Percentiles rank a stretch among this genome's conserved stretches.
Conservation (phyloP, 1,140 invertebrate genomes). For the Drosophila ercepeae region DNA sequence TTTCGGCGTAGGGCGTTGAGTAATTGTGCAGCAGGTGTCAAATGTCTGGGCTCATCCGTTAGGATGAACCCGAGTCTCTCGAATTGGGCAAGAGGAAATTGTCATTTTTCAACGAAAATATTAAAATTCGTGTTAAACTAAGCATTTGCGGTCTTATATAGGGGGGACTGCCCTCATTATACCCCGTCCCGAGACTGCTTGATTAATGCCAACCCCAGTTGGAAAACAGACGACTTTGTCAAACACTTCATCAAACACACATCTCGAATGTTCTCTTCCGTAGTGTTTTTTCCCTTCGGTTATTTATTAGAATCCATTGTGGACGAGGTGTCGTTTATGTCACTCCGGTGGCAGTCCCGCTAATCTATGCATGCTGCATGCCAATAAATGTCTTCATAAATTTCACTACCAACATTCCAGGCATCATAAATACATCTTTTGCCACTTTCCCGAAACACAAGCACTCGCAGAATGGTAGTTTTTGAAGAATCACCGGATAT, state of each 20-base stretch:
- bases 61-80: conserved; percentile 23
- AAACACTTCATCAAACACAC: conserved; percentile 79
- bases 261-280: conserved; percentile 46
- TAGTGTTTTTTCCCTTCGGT: conserved; percentile 47
- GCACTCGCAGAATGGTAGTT: no score
- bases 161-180: conserved; percentile 10
- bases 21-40: conserved; percentile 79
- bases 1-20: conserved; percentile 71
- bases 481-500: no score
- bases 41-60: conserved; percentile 60
- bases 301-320: conserved; percentile 35
- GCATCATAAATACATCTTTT: conserved; percentile 63
- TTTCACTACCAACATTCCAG: conserved; percentile 57
- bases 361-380: conserved; percentile 69
- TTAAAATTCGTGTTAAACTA: conserved; percentile 73
- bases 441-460: conserved; percentile 49
- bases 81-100: conserved; percentile 39
- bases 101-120: conserved; percentile 74
- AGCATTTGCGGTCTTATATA: conserved; percentile 74
- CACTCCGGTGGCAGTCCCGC: conserved; percentile 59
- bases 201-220: conserved; percentile 63
- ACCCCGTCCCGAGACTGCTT: no score
- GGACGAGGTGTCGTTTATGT: conserved; percentile 57
- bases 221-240: conserved; percentile 70
- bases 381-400: conserved; percentile 81